A percentile compares a stretch with the other conserved stretches of the same genome.
These are phyloP conservation scores for Oxyruncus cristatus DNA, from an alignment of 2,113 vertebrate genomes.

Conservation along the genomic window DNA sequence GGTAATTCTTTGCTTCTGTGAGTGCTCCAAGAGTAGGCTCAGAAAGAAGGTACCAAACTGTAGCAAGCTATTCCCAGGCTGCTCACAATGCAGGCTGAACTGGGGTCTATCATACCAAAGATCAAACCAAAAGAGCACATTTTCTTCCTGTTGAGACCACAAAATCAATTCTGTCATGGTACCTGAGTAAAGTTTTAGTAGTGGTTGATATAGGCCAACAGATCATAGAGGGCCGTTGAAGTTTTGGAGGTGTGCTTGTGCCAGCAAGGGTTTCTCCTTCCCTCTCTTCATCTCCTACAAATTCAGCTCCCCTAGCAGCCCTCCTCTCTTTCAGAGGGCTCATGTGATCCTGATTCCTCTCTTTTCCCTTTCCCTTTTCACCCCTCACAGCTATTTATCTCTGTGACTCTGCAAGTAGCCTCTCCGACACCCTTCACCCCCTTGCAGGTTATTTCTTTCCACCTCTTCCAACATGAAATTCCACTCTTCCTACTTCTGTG, in stretches of 20 bases:
- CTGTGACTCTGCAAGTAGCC: neutral
- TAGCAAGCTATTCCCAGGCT: neutral
- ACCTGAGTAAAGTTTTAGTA: neutral
- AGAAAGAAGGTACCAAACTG: neutral
- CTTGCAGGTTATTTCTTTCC: neutral
- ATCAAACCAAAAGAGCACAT: neutral
- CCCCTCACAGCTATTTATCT: fast-evolving
- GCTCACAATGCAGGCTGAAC: neutral
- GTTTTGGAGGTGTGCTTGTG: neutral
- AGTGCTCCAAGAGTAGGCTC: neutral
- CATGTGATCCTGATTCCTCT: neutral
- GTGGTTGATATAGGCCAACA: neutral
- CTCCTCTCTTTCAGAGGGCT: neutral
- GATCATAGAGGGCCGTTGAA: neutral
- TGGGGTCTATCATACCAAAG: neutral
- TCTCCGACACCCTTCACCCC: neutral
- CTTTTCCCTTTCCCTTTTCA: neutral
- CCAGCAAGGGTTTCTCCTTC: neutral
- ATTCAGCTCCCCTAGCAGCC: neutral
- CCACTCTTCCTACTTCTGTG: fast-evolving
- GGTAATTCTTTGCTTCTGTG: neutral
- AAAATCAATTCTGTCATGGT: neutral
- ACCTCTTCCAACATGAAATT: neutral
- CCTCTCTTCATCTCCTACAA: neutral
- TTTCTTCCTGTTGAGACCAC: neutral